Evolutionary conservation across 2,113 vertebrate species (phyloP).

Genomic region (Gavialis gangeticus): DNA sequence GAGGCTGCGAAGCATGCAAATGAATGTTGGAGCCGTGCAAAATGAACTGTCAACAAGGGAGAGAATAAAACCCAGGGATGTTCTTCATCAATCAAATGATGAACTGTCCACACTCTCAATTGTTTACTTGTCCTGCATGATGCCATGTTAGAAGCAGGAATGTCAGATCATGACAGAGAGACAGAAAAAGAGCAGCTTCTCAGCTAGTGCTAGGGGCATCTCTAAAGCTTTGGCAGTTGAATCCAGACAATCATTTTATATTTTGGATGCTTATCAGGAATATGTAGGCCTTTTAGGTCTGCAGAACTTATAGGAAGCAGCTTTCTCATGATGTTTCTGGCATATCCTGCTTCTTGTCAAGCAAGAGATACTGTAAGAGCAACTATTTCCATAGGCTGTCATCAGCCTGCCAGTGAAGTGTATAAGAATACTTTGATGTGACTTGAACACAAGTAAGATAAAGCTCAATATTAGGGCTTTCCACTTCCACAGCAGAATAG

Average conservation of each 20-base stretch:
- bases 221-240: background rate
- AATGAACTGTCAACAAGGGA: background rate
- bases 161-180: background rate
- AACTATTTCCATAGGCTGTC: background rate
- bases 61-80: background rate
- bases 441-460: background rate
- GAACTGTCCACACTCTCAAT: rapidly evolving
- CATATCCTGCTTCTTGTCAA: background rate
- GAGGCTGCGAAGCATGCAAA: slow-evolving; percentile 20
- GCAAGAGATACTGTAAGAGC: rapidly evolving
- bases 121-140: background rate
- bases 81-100: background rate
- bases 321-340: background rate
- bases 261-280: background rate
- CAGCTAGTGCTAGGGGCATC: rapidly evolving
- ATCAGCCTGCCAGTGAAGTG: background rate
- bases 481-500: background rate
- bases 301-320: background rate
- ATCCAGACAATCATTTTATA: background rate
- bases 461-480: background rate
- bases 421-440: background rate
- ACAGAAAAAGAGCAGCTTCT: background rate
- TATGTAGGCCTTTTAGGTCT: background rate
- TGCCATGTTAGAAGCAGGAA: background rate
- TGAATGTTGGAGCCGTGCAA: background rate